A percentile compares a stretch with the other conserved stretches of the same genome.
phyloP scores from a whole-genome alignment of 2,888 invertebrate genomes.

The Rhagonycha fulva region DNA sequence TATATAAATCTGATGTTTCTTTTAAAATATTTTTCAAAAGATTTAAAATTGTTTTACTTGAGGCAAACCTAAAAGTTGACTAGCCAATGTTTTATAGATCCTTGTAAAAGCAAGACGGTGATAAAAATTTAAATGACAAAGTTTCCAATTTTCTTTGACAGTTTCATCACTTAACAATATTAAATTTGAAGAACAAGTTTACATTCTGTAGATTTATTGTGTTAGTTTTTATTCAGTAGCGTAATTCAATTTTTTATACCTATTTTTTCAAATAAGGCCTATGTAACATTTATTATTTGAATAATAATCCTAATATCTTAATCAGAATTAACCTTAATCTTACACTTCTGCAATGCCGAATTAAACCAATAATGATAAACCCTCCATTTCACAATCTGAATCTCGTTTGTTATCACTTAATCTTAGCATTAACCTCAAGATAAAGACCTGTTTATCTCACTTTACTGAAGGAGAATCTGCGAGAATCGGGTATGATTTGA shows the following conservation, averaged over 20 bases:
- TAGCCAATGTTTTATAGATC: not conserved
- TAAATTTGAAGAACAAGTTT: not conserved
- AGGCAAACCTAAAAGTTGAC: not conserved
- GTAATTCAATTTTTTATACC: not conserved
- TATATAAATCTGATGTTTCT: too few relatives aligned
- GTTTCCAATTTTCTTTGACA: not conserved
- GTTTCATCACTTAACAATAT: not conserved
- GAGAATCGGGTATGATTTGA: not conserved
- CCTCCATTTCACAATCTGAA: not conserved
- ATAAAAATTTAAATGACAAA: not conserved
- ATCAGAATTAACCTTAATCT: not conserved
- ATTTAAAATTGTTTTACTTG: not conserved
- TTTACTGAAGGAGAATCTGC: not conserved
- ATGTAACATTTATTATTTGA: not conserved
- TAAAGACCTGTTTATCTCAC: not conserved
- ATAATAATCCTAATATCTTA: too few relatives aligned
- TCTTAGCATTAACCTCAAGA: not conserved
- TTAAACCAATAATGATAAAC: not conserved
- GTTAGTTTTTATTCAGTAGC: not conserved
- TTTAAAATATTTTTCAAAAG: not conserved
- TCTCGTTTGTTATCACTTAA: not conserved
- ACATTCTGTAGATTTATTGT: not conserved
- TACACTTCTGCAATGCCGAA: not conserved
- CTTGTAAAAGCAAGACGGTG: not conserved
- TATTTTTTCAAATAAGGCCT: not conserved